Conservation (phyloP, 35 echinoderm and acorn worm genomes). For the Ophiothrix spiculata region DNA sequence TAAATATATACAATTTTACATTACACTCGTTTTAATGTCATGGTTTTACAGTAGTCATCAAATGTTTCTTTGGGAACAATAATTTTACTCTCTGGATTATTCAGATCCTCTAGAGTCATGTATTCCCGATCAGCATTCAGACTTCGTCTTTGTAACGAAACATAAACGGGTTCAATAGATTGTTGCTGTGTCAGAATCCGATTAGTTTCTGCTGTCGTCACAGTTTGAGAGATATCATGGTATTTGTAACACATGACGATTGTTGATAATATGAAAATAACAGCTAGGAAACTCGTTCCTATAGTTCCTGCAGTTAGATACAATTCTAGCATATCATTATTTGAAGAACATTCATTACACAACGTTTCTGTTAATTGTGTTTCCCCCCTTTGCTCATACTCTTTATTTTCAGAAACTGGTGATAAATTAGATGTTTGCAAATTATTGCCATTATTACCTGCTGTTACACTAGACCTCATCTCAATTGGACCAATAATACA, state of each 20-base stretch:
- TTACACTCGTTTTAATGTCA: not conserved
- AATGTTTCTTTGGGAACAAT: not conserved
- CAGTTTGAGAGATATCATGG: not conserved
- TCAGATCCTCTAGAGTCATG: not conserved
- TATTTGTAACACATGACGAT: not conserved
- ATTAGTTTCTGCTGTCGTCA: not conserved
- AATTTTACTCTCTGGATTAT: conserved; percentile 2
- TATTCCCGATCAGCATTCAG: not conserved
- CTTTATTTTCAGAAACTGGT: not conserved
- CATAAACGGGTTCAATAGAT: not conserved
- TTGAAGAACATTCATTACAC: not conserved
- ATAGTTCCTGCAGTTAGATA: not conserved
- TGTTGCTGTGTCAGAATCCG: not conserved
- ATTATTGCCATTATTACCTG: not conserved
- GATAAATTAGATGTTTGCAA: not conserved
- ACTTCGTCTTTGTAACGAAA: not conserved
- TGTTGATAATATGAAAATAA: not conserved
- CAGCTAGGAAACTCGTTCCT: not conserved
- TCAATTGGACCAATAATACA: not conserved
- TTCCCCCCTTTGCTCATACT: not conserved
- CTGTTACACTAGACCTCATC: not conserved
- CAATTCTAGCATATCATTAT: not conserved
- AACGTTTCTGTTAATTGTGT: not conserved
- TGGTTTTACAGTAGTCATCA: not conserved
- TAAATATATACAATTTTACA: too few relatives aligned